phyloP scores from a whole-genome alignment of 2,888 invertebrate genomes.

The Celastrina argiolus region DNA sequence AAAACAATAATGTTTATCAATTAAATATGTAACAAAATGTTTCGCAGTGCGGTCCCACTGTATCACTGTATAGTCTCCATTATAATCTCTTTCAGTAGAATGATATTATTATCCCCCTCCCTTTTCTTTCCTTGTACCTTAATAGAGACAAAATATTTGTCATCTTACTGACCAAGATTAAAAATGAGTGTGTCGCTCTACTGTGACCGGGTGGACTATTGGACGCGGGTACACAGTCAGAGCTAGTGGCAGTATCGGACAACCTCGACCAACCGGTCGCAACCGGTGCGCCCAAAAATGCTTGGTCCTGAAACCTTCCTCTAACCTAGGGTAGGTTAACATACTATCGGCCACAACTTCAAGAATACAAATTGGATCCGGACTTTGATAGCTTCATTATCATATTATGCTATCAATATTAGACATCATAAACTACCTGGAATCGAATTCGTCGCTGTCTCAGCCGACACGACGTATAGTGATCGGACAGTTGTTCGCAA shows the following conservation, averaged over 20 bases:
- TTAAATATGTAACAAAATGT: not conserved
- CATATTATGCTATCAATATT: too few species aligned
- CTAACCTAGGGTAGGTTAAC: not conserved
- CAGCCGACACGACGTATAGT: not conserved
- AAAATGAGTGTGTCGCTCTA: slow-evolving; percentile 17
- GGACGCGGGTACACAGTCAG: slow-evolving; percentile 36
- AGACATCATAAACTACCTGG: too few species aligned
- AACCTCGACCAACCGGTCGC: slow-evolving; percentile 24
- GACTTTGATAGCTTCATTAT: too few species aligned
- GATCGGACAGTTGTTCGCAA: not conserved
- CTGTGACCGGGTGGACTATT: slow-evolving; percentile 33
- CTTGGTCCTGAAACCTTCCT: slow-evolving; percentile 15
- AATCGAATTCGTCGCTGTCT: not conserved
- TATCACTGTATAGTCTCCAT: slow-evolving; percentile 14
- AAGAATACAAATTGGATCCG: not conserved
- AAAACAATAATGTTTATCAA: not conserved
- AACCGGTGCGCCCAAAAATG: not conserved
- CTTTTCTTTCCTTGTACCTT: not conserved
- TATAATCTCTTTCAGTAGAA: not conserved
- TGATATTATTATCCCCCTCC: not conserved
- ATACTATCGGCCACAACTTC: not conserved
- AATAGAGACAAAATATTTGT: not conserved
- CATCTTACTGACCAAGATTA: not conserved
- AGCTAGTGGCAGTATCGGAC: slow-evolving; percentile 40
- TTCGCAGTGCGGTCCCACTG: not conserved